These are phyloP conservation scores for Penaeus japonicus DNA, from an alignment of 1,140 invertebrate species.

Conservation along the genomic window DNA sequence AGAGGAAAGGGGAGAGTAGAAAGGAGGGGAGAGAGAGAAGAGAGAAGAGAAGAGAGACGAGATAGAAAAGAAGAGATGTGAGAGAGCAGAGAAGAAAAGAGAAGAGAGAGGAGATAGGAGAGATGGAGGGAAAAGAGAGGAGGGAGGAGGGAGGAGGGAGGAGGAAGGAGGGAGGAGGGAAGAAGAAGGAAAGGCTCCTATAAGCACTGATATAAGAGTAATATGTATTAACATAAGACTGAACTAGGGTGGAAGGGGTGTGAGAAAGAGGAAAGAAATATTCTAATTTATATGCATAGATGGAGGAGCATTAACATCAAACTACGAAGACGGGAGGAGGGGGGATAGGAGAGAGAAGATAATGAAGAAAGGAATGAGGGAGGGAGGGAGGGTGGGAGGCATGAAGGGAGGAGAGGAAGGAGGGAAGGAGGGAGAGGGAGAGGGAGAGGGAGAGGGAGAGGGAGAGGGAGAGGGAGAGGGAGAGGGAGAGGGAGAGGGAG, in stretches of 20 bases:
- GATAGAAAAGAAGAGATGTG: too few relatives aligned
- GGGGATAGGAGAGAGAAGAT: neutral
- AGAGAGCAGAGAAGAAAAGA: too few relatives aligned
- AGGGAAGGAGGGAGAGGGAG: neutral
- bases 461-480: neutral
- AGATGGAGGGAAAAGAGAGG: too few relatives aligned
- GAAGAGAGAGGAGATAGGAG: too few relatives aligned
- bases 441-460: neutral
- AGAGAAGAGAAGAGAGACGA: too few relatives aligned
- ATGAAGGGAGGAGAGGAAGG: neutral
- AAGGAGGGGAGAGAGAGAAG: too few relatives aligned
- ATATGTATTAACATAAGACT: neutral
- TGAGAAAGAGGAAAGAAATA: neutral
- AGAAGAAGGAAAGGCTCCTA: neutral
- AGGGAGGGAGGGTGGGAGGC: neutral
- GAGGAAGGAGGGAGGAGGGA: neutral
- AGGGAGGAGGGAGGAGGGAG: neutral
- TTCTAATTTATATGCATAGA: neutral
- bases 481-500: too few relatives aligned
- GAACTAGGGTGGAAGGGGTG: too few relatives aligned
- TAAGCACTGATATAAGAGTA: neutral
- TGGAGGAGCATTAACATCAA: neutral
- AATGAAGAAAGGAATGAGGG: neutral
- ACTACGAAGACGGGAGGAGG: neutral
- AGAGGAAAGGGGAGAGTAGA: too few relatives aligned